These are phyloP conservation scores for Apis florea DNA, from an alignment of 1,140 invertebrate genomes.

Conservation along the genomic window DNA sequence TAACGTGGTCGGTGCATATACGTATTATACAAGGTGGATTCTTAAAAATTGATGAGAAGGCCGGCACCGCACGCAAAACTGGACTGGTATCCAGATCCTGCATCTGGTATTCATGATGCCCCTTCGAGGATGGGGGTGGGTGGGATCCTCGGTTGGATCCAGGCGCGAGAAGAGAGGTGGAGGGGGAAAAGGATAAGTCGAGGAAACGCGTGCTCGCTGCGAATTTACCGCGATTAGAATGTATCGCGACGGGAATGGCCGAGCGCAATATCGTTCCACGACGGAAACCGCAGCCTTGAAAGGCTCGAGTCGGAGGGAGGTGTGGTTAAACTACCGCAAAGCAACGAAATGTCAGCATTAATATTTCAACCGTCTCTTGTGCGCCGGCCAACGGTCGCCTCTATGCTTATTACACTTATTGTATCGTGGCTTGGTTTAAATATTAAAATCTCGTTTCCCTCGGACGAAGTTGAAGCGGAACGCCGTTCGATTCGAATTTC, in stretches of 20 bases:
- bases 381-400: conserved; percentile 50
- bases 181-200: conserved; percentile 10
- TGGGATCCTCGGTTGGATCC: neutral
- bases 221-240: conserved; percentile 66
- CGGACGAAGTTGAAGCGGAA: conserved; percentile 3
- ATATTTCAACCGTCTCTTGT: conserved; percentile 67
- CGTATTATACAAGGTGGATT: conserved; percentile 67
- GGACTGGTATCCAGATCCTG: conserved; percentile 75
- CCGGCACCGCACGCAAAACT: conserved; percentile 74
- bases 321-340: conserved; percentile 63
- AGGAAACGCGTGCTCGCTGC: conserved; percentile 27
- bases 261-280: conserved; percentile 33
- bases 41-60: conserved; percentile 80
- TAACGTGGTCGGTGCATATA: conserved; percentile 64
- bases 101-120: conserved; percentile 80
- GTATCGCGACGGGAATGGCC: conserved; percentile 61
- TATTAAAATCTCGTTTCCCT: conserved; percentile 69
- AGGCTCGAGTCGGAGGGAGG: neutral
- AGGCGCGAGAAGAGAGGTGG: neutral
- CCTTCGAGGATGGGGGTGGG: conserved; percentile 33
- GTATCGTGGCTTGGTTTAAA: conserved; percentile 63
- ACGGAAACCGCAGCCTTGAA: conserved; percentile 56
- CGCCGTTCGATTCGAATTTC: neutral
- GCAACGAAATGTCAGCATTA: conserved; percentile 69
- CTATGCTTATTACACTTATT: conserved; percentile 70